Evolutionary conservation across 2,113 vertebrate genomes (phyloP), one percentile per base, ranked within the genome.

Genomic region (Mormyrus lacerda): DNA sequence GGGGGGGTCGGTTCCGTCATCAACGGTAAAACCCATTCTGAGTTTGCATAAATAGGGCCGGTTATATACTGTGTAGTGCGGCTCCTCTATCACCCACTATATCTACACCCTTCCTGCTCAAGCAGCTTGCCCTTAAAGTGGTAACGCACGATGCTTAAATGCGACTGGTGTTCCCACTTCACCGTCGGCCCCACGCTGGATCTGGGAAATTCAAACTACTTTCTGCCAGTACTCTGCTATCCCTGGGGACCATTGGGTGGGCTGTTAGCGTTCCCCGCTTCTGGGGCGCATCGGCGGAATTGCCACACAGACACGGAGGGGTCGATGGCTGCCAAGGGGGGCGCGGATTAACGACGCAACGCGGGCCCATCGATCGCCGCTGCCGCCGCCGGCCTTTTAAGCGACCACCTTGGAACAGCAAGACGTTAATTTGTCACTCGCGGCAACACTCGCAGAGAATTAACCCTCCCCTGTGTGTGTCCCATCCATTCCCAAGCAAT

Each of bases 351-450:
- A 86, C 73, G 91, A 89, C 90, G 88, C 53, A 88, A 85, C 58
- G 86, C 31, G 88, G 53, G 90, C 89, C 61, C 88, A 90, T 91
- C 92, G 89, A 92, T 90, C 82, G 44, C 35, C 44, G 91, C 53
- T 21, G 53, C 84, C 88, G 79, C 50, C 51, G 24, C 39, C 35
- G 44, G 90, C 79, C 91, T 91, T 90, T 92, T 82, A 90, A 91
- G 89, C 87, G 79, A 69, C 61, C 83, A 82, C 83, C 89, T 89
- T 89, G 85, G 89, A 89, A 92, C 88, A 89, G 90, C 55, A 69
- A 91, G 89, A 55, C 91, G 90, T 89, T 91, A 89, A 91, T 93
- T 91, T 90, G 91, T 93, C 92, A 91, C 89, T 90, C 86, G 89
- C 50, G 44, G 87, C 58, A 87, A 85, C 84, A 79, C 35, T 79